A percentile compares a stretch with the other conserved stretches of the same genome.
These are phyloP conservation scores for Gasterosteus aculeatus DNA, from an alignment of 2,113 vertebrate species.

Conservation along the genomic window DNA sequence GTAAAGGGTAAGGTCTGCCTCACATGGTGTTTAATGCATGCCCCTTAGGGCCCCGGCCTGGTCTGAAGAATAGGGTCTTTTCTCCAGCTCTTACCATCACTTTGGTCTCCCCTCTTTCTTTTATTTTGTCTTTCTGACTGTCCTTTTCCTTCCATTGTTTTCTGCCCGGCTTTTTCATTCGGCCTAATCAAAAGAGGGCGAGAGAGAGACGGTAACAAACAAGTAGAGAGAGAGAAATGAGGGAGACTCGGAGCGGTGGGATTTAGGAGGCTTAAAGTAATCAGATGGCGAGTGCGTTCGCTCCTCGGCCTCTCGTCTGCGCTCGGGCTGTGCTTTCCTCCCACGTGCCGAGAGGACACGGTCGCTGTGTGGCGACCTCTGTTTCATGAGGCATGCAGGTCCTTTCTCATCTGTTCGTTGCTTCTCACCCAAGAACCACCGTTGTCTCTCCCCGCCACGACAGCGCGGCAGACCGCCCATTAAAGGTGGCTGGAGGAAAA, in stretches of 20 bases:
- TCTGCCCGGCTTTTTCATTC: constrained; percentile 8
- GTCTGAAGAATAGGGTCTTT: constrained; percentile 57
- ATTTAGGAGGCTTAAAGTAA: constrained; percentile 59
- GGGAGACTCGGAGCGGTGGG: constrained; percentile 46
- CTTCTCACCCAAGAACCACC: constrained; percentile 47
- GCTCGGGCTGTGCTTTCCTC: constrained; percentile 67
- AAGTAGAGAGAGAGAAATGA: constrained; percentile 26
- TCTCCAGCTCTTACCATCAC: constrained; percentile 28
- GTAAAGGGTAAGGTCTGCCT: constrained; percentile 73
- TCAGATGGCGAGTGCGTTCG: constrained; percentile 72
- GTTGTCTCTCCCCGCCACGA: constrained; percentile 34
- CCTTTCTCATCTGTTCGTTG: constrained; percentile 70
- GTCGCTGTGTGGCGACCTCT: constrained; percentile 64
- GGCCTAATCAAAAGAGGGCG: constrained; percentile 13
- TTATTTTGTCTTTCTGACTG: constrained; percentile 17
- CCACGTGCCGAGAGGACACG: constrained; percentile 70
- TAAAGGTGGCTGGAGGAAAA: constrained; percentile 57
- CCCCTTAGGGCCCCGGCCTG: constrained; percentile 54
- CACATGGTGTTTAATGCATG: constrained; percentile 71
- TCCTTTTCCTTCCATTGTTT: not conserved
- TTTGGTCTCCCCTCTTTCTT: constrained; percentile 13
- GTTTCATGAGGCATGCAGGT: constrained; percentile 77
- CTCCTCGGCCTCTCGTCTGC: constrained; percentile 67
- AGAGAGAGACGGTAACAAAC: constrained; percentile 4
- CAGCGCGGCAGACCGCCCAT: constrained; percentile 50